These are phyloP conservation scores for Potamarius usumacintae DNA, from an alignment of 2,113 vertebrate species.

Conservation along the genomic window DNA sequence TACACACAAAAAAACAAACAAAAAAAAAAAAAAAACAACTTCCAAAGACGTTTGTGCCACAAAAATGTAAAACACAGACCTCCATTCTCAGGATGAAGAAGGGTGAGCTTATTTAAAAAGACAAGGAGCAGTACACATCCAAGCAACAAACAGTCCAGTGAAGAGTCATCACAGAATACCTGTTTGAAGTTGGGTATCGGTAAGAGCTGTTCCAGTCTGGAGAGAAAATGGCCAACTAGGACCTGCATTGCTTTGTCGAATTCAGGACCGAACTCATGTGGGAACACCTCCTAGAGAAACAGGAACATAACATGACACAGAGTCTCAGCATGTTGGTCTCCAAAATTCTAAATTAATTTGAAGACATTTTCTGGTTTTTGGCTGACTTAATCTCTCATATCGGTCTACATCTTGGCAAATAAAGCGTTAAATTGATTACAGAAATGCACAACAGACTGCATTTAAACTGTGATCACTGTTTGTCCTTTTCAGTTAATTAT, in stretches of 20 bases:
- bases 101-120: background rate
- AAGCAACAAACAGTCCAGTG: background rate
- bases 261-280: constrained; percentile 79
- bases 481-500: background rate
- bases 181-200: constrained; percentile 76
- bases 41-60: background rate
- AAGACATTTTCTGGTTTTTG: background rate
- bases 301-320: background rate
- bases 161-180: constrained; percentile 51
- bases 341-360: background rate
- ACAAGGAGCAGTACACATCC: background rate
- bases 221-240: constrained; percentile 79
- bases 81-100: background rate
- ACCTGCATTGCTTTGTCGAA: constrained; percentile 79
- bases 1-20: too few species aligned
- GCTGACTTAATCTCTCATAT: background rate
- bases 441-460: background rate
- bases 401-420: background rate
- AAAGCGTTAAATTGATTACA: background rate
- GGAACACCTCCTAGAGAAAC: constrained; percentile 71
- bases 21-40: background rate
- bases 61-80: background rate
- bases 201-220: constrained; percentile 76
- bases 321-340: background rate
- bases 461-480: background rate